Evolutionary conservation across 1,140 invertebrate genomes (phyloP), one percentile per base, ranked within the genome.

Genomic region (Kradibia gibbosae): DNA sequence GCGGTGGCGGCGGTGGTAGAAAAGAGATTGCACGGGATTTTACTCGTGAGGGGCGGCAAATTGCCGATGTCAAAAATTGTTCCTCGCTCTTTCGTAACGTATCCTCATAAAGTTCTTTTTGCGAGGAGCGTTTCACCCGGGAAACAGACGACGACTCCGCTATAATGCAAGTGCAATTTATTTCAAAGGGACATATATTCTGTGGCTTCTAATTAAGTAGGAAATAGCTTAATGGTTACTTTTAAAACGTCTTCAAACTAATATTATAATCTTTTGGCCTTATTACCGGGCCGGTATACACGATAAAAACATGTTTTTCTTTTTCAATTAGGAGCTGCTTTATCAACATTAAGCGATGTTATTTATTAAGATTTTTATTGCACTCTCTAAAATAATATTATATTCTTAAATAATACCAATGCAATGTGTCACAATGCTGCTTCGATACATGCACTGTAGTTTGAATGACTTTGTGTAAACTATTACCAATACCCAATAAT

Each of bases 91-190:
- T 45, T 45, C 7, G 28, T 31, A 50, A 50, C 20, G 57, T 78
- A 60, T 25, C 36, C 60, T 36, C 57, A 60, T 78, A 39, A 42
- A 42, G 22, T 60, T 42, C 53, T 75, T 75, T 75, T 57, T 36
- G 73, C n/a, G 53, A 42, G 73, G 5, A 53, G 10, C 53, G 28
- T 60, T 75, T n/a, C 73, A 25, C 13, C 60, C 4, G 73, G 36
- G n/a, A 55, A 42, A 57, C 57, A 75, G n/a, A n/a, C 31, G 22
- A 25, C 8, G n/a, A 42, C 31, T 53, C 53, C n/a, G 28, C 53
- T 60, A 39, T 42, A 75, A 75, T 60, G 11, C 34, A 22, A 34
- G 13, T 28, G 36, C 28, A 39, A 60, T 75, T 75, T 75, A 55
- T 31, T 25, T 34, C 22, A 34, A 28, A 10, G 5, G 25, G 10